Evolutionary conservation across 2,113 vertebrate genomes (phyloP).

Genomic region (Siniperca chuatsi): DNA sequence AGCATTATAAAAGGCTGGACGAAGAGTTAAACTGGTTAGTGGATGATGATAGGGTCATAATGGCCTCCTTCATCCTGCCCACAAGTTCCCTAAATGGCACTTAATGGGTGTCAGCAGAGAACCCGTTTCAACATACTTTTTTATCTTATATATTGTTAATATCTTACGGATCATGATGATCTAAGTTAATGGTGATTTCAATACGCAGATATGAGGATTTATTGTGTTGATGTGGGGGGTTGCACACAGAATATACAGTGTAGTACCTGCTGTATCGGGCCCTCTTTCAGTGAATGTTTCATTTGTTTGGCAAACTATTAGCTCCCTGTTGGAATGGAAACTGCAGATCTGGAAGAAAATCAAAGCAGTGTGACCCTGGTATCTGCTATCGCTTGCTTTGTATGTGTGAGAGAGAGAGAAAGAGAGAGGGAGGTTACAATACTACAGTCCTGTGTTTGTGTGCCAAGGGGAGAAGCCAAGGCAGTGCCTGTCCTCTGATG

Average conservation of each 20-base stretch:
- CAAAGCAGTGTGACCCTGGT: conserved; percentile 50
- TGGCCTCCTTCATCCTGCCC: conserved; percentile 51
- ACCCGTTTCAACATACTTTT: conserved; percentile 1
- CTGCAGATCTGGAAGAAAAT: conserved; percentile 52
- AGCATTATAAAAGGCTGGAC: conserved; percentile 58
- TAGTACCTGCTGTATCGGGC: neutral
- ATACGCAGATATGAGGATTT: conserved; percentile 6
- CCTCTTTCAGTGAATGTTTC: conserved; percentile 14
- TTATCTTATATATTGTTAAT: conserved; percentile 41
- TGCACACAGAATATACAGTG: neutral
- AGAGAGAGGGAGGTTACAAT: conserved; percentile 1
- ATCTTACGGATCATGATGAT: conserved; percentile 26
- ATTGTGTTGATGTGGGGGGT: neutral
- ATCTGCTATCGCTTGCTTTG: conserved; percentile 22
- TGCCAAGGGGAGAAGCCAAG: conserved; percentile 52
- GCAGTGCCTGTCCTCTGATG: conserved; percentile 53
- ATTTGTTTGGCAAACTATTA: conserved; percentile 36
- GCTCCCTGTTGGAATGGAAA: conserved; percentile 34
- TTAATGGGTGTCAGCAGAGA: conserved; percentile 65
- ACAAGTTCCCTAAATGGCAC: conserved; percentile 50
- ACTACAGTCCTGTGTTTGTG: conserved; percentile 39
- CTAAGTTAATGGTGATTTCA: conserved; percentile 47
- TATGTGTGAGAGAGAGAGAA: neutral
- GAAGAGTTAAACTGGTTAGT: conserved; percentile 73
- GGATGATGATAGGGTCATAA: conserved; percentile 70